Evolutionary conservation across 1,140 invertebrate species (phyloP).

Genomic region (Apis laboriosa): DNA sequence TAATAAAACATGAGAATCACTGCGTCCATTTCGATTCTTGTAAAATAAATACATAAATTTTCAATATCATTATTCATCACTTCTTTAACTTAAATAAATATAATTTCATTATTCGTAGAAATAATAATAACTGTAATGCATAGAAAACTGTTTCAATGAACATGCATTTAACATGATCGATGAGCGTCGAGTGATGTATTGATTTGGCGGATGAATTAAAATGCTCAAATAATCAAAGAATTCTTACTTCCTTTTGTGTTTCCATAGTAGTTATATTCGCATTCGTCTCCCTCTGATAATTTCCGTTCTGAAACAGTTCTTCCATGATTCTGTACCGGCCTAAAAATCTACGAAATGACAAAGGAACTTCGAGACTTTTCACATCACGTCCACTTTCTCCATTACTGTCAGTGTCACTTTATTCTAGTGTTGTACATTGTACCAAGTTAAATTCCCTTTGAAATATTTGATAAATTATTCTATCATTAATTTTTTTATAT

Average conservation of each 20-base stretch:
- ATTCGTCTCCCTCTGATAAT: conserved; percentile 69
- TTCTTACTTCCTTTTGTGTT: conserved; percentile 73
- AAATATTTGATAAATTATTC: not conserved
- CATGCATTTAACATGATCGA: not conserved
- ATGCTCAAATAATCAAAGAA: not conserved
- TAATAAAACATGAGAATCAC: conserved; percentile 42
- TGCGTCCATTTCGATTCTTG: conserved; percentile 7
- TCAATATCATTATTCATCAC: not conserved
- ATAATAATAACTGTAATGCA: too few relatives aligned
- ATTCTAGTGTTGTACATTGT: conserved; percentile 2
- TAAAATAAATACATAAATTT: not conserved
- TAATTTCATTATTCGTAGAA: not conserved
- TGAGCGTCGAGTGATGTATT: conserved; percentile 37
- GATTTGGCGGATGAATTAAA: conserved; percentile 53
- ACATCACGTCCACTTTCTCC: conserved; percentile 53
- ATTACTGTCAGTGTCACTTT: conserved; percentile 24
- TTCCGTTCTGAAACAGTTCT: conserved; percentile 76
- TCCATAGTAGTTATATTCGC: conserved; percentile 66
- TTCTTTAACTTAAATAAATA: not conserved
- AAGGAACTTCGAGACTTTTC: conserved; percentile 20
- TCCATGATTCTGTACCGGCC: conserved; percentile 68
- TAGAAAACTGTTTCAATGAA: not conserved
- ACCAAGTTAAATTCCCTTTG: conserved; percentile 27
- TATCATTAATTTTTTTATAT: not conserved
- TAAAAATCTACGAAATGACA: conserved; percentile 36